Conservation (phyloP, 2,113 vertebrate genomes). For the Syngnathoides biaculeatus region DNA sequence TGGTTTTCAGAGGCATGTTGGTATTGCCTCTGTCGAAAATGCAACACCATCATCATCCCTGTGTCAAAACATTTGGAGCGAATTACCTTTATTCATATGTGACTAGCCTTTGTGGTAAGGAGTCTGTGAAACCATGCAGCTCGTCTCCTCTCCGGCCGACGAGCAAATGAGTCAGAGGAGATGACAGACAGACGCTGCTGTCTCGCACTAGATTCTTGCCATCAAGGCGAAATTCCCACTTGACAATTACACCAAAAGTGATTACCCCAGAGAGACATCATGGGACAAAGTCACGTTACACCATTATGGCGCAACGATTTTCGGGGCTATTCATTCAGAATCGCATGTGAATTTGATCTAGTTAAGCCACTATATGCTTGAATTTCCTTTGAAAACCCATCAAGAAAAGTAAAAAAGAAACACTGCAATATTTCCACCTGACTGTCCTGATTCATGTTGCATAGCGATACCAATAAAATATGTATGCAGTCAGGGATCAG, state of each 20-base stretch:
- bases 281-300: not conserved
- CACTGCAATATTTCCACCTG: not conserved
- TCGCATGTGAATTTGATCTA: no score
- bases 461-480: not conserved
- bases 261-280: not conserved
- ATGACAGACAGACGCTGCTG: slow-evolving; percentile 13
- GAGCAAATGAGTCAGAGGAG: slow-evolving; percentile 28
- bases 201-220: slow-evolving; percentile 5
- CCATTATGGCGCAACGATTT: no score
- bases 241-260: not conserved
- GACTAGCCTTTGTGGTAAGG: slow-evolving; percentile 12
- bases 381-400: no score
- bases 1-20: slow-evolving; percentile 13
- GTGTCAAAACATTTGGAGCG: slow-evolving; percentile 24
- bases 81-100: slow-evolving; percentile 16
- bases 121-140: slow-evolving; percentile 13
- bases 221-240: slow-evolving; percentile 19
- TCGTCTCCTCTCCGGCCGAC: slow-evolving; percentile 4
- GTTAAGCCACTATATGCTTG: no score
- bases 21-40: slow-evolving; percentile 19
- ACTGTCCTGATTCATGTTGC: not conserved
- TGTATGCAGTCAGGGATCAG: not conserved
- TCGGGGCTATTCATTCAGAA: no score
- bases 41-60: slow-evolving; percentile 7
- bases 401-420: not conserved